Conservation (phyloP, 2,888 invertebrate genomes). For the Empis stercorea region DNA sequence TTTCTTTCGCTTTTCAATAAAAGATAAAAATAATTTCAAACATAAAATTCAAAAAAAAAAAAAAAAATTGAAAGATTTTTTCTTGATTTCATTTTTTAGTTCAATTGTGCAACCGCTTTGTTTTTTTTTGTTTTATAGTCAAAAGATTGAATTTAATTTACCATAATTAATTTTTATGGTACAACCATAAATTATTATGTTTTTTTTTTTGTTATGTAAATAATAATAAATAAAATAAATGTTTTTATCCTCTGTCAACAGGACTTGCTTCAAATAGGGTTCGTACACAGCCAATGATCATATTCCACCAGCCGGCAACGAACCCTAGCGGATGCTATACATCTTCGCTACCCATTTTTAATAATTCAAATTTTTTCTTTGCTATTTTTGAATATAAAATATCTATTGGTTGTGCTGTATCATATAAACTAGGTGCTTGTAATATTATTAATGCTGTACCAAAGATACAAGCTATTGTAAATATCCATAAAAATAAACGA, state of each 20-base stretch:
- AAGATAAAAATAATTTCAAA: too few species aligned
- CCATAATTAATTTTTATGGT: neutral
- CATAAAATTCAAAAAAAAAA: too few species aligned
- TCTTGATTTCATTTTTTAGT: too few species aligned
- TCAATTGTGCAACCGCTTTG: too few species aligned
- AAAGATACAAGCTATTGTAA: conserved; percentile 83
- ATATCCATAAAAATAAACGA: conserved; percentile 89
- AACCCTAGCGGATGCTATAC: conserved; percentile 39
- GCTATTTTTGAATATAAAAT: conserved; percentile 83
- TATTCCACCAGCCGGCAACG: conserved; percentile 51
- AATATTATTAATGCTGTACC: conserved; percentile 82
- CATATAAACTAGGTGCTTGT: conserved; percentile 84
- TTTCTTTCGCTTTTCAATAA: too few species aligned
- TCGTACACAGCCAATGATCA: conserved; percentile 53
- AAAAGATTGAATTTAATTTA: too few species aligned
- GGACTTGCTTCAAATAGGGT: conserved; percentile 48
- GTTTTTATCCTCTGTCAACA: conserved; percentile 37
- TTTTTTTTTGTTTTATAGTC: too few species aligned
- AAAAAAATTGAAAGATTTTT: too few species aligned
- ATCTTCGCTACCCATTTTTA: conserved; percentile 65
- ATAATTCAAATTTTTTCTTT: conserved; percentile 75
- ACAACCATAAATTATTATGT: conserved; percentile 1
- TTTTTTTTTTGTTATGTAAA: neutral
- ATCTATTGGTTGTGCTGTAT: conserved; percentile 79
- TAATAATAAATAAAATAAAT: too few species aligned